Evolutionary conservation across 2,113 vertebrate genomes (phyloP).

Genomic region (Orthonyx spaldingii): DNA sequence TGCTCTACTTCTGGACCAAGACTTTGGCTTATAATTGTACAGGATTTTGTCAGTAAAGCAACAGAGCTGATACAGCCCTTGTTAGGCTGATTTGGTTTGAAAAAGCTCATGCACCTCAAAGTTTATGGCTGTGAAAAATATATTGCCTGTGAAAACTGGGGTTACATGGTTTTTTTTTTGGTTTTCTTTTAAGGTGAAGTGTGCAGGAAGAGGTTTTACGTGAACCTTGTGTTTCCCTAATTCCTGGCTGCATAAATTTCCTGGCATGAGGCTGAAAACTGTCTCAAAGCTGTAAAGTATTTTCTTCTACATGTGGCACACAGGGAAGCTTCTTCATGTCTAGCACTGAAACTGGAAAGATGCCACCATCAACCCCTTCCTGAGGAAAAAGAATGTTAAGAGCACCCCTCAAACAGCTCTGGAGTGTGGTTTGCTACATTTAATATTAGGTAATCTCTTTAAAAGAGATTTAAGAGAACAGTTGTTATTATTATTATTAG

Average conservation of each 20-base stretch:
- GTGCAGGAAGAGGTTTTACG: neutral
- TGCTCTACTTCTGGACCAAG: neutral
- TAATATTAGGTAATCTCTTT: neutral
- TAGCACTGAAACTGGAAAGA: neutral
- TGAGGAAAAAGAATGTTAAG: neutral
- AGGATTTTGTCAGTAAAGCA: neutral
- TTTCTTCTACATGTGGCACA: neutral
- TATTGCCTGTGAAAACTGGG: neutral
- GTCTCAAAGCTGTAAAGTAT: neutral
- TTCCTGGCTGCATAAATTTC: neutral
- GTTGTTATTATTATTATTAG: rapidly evolving
- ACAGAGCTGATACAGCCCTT: neutral
- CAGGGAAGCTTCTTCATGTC: neutral
- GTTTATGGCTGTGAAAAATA: neutral
- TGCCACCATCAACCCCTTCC: neutral
- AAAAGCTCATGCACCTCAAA: neutral
- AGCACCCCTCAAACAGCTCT: neutral
- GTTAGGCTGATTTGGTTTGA: neutral
- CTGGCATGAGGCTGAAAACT: neutral
- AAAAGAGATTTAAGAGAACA: neutral
- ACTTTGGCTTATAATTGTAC: neutral
- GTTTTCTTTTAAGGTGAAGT: neutral
- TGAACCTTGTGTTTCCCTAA: neutral
- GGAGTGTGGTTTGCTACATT: neutral
- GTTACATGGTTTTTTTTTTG: neutral